Evolutionary conservation across 2,113 vertebrate genomes (phyloP).

Genomic region (Podiceps cristatus): DNA sequence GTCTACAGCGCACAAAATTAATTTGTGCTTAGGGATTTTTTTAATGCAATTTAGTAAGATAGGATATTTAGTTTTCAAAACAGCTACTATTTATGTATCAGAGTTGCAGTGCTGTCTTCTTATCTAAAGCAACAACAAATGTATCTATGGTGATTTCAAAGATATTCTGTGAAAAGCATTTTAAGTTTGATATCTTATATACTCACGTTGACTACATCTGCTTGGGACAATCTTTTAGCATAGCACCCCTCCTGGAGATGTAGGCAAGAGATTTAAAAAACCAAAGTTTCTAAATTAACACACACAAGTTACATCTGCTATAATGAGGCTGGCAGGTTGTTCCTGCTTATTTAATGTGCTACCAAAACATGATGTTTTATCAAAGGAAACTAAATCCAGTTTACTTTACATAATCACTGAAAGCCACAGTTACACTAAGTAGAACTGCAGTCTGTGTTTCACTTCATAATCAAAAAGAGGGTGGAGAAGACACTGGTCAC

Average conservation of each 20-base stretch:
- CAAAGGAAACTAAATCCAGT: background rate
- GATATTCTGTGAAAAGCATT: background rate
- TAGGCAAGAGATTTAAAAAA: background rate
- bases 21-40: background rate
- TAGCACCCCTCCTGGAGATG: background rate
- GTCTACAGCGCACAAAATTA: background rate
- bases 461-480: background rate
- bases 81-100: background rate
- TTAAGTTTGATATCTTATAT: background rate
- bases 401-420: background rate
- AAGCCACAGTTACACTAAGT: background rate
- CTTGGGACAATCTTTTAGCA: background rate
- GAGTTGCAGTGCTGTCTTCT: background rate
- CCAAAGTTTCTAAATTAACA: background rate
- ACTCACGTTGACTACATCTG: background rate
- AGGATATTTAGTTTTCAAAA: background rate
- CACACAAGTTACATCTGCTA: background rate
- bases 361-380: background rate
- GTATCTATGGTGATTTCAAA: background rate
- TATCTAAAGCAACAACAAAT: background rate
- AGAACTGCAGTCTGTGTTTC: background rate
- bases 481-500: background rate
- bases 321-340: background rate
- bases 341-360: background rate
- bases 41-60: background rate